Evolutionary conservation across 2,888 invertebrate species (phyloP).

Genomic region (Chloroclystis v-ata): DNA sequence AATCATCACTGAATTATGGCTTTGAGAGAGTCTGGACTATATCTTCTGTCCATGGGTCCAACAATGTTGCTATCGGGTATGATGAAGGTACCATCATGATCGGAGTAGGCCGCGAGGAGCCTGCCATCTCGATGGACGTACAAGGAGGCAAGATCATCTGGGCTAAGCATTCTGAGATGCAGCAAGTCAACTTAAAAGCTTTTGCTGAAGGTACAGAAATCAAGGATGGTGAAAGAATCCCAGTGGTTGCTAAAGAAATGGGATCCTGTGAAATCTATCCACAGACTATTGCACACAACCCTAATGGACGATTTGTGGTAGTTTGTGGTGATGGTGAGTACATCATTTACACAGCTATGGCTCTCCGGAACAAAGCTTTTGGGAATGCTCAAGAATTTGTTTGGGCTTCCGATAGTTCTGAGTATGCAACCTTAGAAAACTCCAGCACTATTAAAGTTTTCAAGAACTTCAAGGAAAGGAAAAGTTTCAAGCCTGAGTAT

Average conservation of each 20-base stretch:
- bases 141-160: constrained; percentile 99
- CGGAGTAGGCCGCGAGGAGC: constrained; percentile 98
- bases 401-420: constrained; percentile 98
- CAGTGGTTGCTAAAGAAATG: constrained; percentile 98
- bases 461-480: constrained; percentile 98
- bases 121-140: constrained; percentile 99
- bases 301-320: constrained; percentile 94
- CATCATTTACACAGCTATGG: constrained; percentile 99
- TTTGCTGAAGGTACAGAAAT: constrained; percentile 86
- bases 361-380: constrained; percentile 98
- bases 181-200: constrained; percentile 95
- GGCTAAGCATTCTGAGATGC: constrained; percentile 99
- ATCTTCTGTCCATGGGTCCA: constrained; percentile 93
- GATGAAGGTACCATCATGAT: constrained; percentile 98
- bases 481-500: constrained; percentile 96
- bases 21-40: constrained; percentile 99
- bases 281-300: constrained; percentile 98
- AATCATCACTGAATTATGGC: constrained; percentile 98
- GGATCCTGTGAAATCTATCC: constrained; percentile 99
- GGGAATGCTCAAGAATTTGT: constrained; percentile 99
- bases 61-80: constrained; percentile 97
- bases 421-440: constrained; percentile 93
- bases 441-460: constrained; percentile 94
- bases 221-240: constrained; percentile 94
- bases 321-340: constrained; percentile 99